Base-by-base conservation (phyloP, 2,113 vertebrate genomes). In the Dissostichus mawsoni region DNA sequence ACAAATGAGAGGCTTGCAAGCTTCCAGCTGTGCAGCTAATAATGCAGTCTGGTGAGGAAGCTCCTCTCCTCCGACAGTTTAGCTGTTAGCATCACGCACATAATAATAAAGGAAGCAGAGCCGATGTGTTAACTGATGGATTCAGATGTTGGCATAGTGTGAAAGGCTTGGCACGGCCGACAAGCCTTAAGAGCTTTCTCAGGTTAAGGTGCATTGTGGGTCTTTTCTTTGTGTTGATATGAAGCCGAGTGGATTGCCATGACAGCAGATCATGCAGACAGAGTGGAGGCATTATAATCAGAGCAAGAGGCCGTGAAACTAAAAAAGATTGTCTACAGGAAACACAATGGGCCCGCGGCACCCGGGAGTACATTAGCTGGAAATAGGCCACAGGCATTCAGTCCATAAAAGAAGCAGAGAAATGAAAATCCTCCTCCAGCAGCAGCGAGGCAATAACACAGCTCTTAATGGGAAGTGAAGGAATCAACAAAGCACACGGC, bases 21-120 rank as follows among this genome's bases (percentile, higher is more conserved):
- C 90, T 81, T 92, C 92, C 92, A 93, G 92, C 93, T 90, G 87
- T 78, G 87, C 69, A 80, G 70, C 80, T 88, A 92, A 92, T 92
- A 88, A 87, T 76, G 74, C 87, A 82, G 82, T 85, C 72, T 92
- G 92, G 87, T 90, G 89, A 83, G 72, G 74, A 86, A 59, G 80
- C 90, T 85, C 74, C 59, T 87, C 90, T 88, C 85, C 80, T 87
- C 87, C 75, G 80, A 92, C 89, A 86, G 82, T 88, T 67, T 83
- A 69, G 78, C 77, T 83, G 81, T 88, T 91, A 73, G 83, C 81
- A 87, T 82, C 83, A 82, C 69, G 61, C 74, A 44, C 74, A 78
- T 87, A 80, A 86, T 74, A 68, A 41, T 41, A 74, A 17, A 33
- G 75, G 72, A 86, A 85, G 81, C 52, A 77, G 48, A 83, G 82